Evolutionary conservation across 1,140 invertebrate genomes (phyloP), one percentile per base, ranked within the genome.

Genomic region (Nylanderia fulva): DNA sequence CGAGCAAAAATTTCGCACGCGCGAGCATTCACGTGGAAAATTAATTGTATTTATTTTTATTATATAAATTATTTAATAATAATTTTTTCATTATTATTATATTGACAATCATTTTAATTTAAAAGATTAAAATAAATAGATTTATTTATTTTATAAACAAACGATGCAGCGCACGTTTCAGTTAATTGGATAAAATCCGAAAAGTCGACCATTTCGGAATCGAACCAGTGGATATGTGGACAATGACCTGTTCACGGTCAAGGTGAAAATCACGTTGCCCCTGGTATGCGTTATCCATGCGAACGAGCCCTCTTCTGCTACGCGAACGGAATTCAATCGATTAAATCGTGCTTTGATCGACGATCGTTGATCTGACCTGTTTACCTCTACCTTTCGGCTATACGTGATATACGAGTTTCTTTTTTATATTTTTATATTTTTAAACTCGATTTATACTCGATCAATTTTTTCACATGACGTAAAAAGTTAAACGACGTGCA

Each of bases 201-300:
- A 48, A 64, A 60, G 11, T 48, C 33, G 33, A 84, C 1, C 39
- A 61, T 56, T 15, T 21, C 5, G 29, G 24, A 21, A 56, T 36
- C 33, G 36, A 68, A 24, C 29, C 63, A 52, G 29, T 90, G 86
- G 89, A 87, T 88, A 85, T 42, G 29, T 90, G 86, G 89, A 87
- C 90, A 85, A 89, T 91, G 89, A 91, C 90, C 90, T 72, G 86
- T 74, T 64, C 87, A 85, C 74, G 90, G 90, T 90, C 90, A 91
- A 91, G 90, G 89, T 89, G 86, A 91, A 86, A 90, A 90, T 89
- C 88, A 90, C 83, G 88, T 90, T 60, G 60, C 29, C 52, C 24
- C 29, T 24, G 83, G 61, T 39, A 54, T 45, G 64, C 42, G 84
- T n/a, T n/a, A 82, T 86, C 61, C 88, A 90, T 90, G 87, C 77